Evolutionary conservation across 1,140 invertebrate genomes (phyloP).

Genomic region (Pectinophora gossypiella): DNA sequence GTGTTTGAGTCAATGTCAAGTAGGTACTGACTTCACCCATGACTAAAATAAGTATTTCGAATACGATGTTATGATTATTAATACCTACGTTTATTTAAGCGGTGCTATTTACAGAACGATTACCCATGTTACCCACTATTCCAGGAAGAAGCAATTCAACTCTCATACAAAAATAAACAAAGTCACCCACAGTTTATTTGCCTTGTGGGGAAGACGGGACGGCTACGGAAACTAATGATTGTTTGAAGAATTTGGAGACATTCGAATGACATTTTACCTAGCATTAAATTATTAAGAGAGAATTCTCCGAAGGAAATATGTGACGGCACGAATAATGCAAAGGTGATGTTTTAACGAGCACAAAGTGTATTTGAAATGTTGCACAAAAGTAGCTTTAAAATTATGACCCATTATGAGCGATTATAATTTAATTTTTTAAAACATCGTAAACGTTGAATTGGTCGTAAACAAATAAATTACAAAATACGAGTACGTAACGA

Average conservation of each 20-base stretch:
- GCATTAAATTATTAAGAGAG: neutral
- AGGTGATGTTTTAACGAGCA: no score
- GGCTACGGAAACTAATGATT: conserved; percentile 42
- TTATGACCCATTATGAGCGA: no score
- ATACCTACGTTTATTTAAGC: conserved; percentile 5
- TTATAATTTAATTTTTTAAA: no score
- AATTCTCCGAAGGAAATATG: no score
- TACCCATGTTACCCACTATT: conserved; percentile 49
- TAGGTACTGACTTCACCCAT: neutral
- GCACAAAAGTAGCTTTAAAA: no score
- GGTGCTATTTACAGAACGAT: conserved; percentile 49
- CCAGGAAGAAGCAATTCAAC: conserved; percentile 53
- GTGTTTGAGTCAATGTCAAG: neutral
- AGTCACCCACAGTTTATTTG: conserved; percentile 57
- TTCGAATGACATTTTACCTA: conserved; percentile 20
- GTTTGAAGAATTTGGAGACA: conserved; percentile 37
- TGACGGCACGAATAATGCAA: no score
- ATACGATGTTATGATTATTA: neutral
- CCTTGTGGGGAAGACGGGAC: conserved; percentile 43
- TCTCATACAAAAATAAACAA: conserved; percentile 57
- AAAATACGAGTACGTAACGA: no score
- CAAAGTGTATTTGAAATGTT: no score
- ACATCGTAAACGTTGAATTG: no score
- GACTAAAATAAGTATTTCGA: no score
- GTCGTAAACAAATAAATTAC: no score